Evolutionary conservation across 2,797 vertebrate species (phyloP).

Genomic region (Tamandua tetradactyla): DNA sequence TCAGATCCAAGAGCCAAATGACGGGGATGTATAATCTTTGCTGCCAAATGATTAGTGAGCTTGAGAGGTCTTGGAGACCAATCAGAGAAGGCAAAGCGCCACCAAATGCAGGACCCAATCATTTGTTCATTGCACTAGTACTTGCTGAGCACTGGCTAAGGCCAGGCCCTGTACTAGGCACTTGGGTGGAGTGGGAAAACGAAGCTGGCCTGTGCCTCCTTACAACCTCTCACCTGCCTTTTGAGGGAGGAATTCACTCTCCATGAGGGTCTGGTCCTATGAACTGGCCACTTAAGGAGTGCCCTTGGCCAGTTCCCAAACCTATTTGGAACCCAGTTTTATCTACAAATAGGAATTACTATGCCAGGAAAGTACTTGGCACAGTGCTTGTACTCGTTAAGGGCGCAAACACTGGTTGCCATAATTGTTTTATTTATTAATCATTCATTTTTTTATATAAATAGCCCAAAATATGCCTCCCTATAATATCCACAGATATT

Average conservation of each 20-base stretch:
- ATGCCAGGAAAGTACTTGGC: not conserved
- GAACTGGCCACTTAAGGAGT: not conserved
- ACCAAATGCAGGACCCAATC: not conserved
- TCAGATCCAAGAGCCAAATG: not conserved
- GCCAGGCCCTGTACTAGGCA: not conserved
- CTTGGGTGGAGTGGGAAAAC: accelerated
- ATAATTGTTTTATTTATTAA: not conserved
- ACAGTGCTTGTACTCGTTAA: not conserved
- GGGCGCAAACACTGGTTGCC: not conserved
- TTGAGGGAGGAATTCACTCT: not conserved
- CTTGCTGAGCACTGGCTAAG: not conserved
- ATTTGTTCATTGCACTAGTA: not conserved
- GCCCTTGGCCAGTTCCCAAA: not conserved
- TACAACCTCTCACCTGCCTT: not conserved
- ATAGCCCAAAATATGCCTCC: not conserved
- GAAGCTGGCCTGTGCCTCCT: not conserved
- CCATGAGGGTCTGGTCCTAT: not conserved
- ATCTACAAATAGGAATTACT: not conserved
- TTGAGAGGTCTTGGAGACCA: not conserved
- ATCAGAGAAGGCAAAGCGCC: not conserved
- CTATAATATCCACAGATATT: not conserved
- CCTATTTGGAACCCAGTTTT: not conserved
- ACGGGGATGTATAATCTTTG: not conserved
- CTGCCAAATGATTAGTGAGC: not conserved
- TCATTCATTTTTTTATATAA: not conserved